A percentile compares a stretch with the other conserved stretches of the same genome.
These are phyloP conservation scores for Halichondria panicea DNA, from an alignment of 37 sponge, comb jelly and placozoan genomes.

Conservation along the genomic window DNA sequence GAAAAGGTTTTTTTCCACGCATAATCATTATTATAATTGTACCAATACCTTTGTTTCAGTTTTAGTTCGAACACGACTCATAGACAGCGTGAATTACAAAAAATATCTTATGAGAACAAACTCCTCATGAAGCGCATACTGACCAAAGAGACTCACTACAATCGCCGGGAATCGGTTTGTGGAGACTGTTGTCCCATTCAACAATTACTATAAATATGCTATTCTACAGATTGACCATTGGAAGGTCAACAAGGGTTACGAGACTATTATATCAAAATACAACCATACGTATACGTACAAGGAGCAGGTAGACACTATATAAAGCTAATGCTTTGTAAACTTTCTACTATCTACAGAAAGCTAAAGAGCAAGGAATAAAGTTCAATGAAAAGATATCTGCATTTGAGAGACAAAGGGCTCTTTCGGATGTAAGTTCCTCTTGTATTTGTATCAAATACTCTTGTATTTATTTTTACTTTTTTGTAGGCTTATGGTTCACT, in stretches of 20 bases:
- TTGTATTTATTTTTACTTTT: too few relatives aligned
- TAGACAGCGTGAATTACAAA: slow-evolving; percentile 75
- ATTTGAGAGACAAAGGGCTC: too few relatives aligned
- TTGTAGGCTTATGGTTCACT: too few relatives aligned
- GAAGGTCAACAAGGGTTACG: slow-evolving; percentile 80
- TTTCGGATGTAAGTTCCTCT: too few relatives aligned
- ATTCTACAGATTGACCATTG: slow-evolving; percentile 72
- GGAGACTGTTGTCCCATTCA: neutral
- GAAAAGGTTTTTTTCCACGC: too few relatives aligned
- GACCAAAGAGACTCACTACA: slow-evolving; percentile 79
- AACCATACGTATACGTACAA: too few relatives aligned
- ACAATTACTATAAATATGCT: neutral
- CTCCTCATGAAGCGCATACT: slow-evolving; percentile 87
- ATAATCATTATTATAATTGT: neutral
- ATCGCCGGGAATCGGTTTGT: slow-evolving; percentile 72
- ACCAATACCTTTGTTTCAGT: neutral
- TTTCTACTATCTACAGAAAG: too few relatives aligned
- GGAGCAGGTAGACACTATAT: too few relatives aligned
- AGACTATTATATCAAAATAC: slow-evolving; percentile 83
- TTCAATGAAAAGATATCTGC: too few relatives aligned
- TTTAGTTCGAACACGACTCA: slow-evolving; percentile 77
- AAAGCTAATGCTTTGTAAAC: too few relatives aligned
- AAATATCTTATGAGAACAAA: slow-evolving; percentile 87
- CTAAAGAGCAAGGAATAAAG: too few relatives aligned
- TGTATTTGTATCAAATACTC: too few relatives aligned